Evolutionary conservation across 2,888 invertebrate genomes (phyloP).

Genomic region (Habroteleia sp.): DNA sequence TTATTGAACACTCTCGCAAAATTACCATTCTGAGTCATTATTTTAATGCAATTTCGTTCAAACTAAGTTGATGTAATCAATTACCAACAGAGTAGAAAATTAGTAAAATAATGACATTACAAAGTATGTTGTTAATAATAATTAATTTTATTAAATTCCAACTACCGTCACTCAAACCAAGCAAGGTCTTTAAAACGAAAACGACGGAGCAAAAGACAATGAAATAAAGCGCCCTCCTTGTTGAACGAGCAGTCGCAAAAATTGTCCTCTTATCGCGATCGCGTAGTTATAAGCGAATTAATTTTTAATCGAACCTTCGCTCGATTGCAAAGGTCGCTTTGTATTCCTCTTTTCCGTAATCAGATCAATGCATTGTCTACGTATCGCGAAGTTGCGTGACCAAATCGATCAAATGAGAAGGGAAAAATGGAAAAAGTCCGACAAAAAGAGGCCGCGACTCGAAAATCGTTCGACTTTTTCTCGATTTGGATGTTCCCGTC

Average conservation of each 20-base stretch:
- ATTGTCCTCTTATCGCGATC: constrained; percentile 1
- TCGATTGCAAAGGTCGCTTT: constrained; percentile 5
- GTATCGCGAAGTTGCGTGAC: constrained; percentile 8
- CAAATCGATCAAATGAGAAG: constrained; percentile 7
- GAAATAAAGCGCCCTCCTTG: background rate
- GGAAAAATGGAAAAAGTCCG: constrained; percentile 20
- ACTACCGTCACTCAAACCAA: constrained; percentile 3
- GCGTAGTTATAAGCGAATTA: constrained; percentile 6
- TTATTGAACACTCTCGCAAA: background rate
- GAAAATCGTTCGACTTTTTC: constrained; percentile 14
- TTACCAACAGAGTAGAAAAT: constrained; percentile 15
- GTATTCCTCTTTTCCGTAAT: background rate
- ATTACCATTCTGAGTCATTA: constrained; percentile 3
- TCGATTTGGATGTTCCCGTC: constrained; percentile 8
- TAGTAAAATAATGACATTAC: constrained; percentile 20
- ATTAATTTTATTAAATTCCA: constrained; percentile 13
- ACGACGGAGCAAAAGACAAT: background rate
- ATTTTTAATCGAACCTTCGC: constrained; percentile 3
- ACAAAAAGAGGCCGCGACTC: background rate
- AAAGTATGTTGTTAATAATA: constrained; percentile 28
- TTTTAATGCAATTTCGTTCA: background rate
- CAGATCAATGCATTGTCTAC: background rate
- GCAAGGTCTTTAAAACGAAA: constrained; percentile 1
- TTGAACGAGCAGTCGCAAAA: background rate
- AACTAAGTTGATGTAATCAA: constrained; percentile 18